A percentile compares a stretch with the other conserved stretches of the same genome.
These are phyloP conservation scores for Acanthurus tractus DNA, from an alignment of 2,797 vertebrate species.

Conservation along the genomic window DNA sequence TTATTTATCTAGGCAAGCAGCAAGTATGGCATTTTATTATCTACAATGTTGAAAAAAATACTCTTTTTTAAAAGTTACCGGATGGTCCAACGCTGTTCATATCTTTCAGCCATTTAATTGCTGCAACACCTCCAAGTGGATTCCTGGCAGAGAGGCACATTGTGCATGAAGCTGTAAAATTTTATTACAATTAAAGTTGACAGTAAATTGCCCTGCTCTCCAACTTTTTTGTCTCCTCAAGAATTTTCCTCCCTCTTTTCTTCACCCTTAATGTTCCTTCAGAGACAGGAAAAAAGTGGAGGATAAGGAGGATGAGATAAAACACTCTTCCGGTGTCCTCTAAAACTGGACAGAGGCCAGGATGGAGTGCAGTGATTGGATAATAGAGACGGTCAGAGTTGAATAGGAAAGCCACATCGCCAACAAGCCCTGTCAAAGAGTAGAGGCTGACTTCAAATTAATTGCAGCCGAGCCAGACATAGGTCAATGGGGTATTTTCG, in stretches of 20 bases:
- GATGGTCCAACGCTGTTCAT: conserved; percentile 24
- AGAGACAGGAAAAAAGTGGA: conserved; percentile 46
- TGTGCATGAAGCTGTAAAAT: conserved; percentile 41
- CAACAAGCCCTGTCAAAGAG: conserved; percentile 68
- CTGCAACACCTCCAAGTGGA: conserved; percentile 32
- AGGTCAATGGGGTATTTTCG: conserved; percentile 54
- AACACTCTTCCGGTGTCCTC: conserved; percentile 60
- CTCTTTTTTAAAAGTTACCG: conserved; percentile 17
- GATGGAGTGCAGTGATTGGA: conserved; percentile 69
- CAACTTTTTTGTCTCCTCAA: conserved; percentile 33
- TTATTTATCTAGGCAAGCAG: conserved; percentile 18
- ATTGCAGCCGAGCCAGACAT: conserved; percentile 67
- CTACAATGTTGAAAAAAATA: background rate
- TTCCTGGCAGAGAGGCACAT: conserved; percentile 36
- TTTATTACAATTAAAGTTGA: conserved; percentile 57
- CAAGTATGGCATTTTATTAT: conserved; percentile 23
- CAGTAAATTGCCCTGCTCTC: conserved; percentile 43
- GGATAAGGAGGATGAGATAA: conserved; percentile 48
- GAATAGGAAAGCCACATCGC: conserved; percentile 55
- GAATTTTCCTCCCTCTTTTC: conserved; percentile 18
- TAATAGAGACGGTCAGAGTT: conserved; percentile 71
- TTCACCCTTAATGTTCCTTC: conserved; percentile 35
- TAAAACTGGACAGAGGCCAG: conserved; percentile 62
- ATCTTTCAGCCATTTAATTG: conserved; percentile 55
- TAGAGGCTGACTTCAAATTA: conserved; percentile 70